Percentiles rank a stretch among this genome's conserved stretches.
These are phyloP conservation scores for Caracal caracal DNA, from an alignment of 2,113 vertebrate species.

Conservation along the genomic window DNA sequence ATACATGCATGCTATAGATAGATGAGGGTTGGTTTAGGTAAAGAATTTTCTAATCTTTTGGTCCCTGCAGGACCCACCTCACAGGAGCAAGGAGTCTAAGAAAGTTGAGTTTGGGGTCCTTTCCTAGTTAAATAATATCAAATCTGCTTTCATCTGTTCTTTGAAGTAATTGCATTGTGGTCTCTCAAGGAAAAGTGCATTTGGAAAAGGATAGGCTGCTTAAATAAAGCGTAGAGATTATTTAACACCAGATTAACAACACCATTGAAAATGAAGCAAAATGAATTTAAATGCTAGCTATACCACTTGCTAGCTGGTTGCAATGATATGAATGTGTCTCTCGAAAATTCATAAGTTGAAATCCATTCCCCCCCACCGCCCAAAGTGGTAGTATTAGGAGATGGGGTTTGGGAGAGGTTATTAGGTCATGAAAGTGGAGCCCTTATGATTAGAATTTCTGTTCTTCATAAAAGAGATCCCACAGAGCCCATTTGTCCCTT, in stretches of 20 bases:
- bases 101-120: not conserved
- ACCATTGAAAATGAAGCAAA: not conserved
- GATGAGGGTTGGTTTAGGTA: not conserved
- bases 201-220: not conserved
- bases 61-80: fast-evolving
- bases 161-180: not conserved
- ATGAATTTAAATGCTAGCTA: not conserved
- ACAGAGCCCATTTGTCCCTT: not conserved
- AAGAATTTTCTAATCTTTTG: not conserved
- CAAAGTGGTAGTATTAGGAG: not conserved
- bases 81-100: not conserved
- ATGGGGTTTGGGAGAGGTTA: not conserved
- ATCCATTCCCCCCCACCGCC: not conserved
- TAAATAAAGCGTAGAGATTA: not conserved
- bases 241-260: not conserved
- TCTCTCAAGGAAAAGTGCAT: not conserved
- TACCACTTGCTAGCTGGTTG: not conserved
- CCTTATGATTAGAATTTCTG: not conserved
- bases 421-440: not conserved
- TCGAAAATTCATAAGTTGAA: not conserved
- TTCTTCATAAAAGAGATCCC: not conserved
- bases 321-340: not conserved
- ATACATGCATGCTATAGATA: not conserved
- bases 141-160: not conserved
- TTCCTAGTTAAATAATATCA: not conserved